A percentile compares a stretch with the other conserved stretches of the same genome.
Conservation (phyloP, 2,113 vertebrate genomes). For the Gobius niger region DNA sequence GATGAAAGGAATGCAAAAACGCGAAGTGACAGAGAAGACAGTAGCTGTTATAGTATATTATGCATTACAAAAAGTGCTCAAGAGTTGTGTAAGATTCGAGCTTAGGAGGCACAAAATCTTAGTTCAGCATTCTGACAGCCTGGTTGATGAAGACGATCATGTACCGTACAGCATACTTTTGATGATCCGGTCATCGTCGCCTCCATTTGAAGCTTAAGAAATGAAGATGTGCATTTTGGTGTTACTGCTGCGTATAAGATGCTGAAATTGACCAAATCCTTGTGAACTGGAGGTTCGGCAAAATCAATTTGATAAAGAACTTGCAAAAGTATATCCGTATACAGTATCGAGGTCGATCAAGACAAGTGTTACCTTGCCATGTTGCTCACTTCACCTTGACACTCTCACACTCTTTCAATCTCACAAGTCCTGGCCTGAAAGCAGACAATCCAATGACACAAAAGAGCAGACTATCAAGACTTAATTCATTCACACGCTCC, state of each 20-base stretch:
- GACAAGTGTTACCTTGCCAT: not conserved
- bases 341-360: too few relatives aligned
- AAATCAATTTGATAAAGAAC: too few relatives aligned
- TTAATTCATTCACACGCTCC: conserved; percentile 43
- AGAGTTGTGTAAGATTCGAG: conserved; percentile 32
- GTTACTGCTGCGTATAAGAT: too few relatives aligned
- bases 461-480: conserved; percentile 26
- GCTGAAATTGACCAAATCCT: too few relatives aligned
- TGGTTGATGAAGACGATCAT: too few relatives aligned
- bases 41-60: conserved; percentile 32
- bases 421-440: conserved; percentile 57
- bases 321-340: too few relatives aligned
- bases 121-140: too few relatives aligned
- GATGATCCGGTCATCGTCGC: too few relatives aligned
- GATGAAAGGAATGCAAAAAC: conserved; percentile 61
- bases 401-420: conserved; percentile 20
- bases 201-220: too few relatives aligned
- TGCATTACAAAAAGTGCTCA: conserved; percentile 40
- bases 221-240: too few relatives aligned
- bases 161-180: too few relatives aligned
- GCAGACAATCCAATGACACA: conserved; percentile 39
- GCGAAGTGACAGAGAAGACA: conserved; percentile 40
- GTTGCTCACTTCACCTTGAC: conserved; percentile 10
- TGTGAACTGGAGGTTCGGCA: too few relatives aligned
- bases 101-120: conserved; percentile 6